These are phyloP conservation scores for Edolisoma coerulescens DNA, from an alignment of 2,113 vertebrate species.

Conservation along the genomic window DNA sequence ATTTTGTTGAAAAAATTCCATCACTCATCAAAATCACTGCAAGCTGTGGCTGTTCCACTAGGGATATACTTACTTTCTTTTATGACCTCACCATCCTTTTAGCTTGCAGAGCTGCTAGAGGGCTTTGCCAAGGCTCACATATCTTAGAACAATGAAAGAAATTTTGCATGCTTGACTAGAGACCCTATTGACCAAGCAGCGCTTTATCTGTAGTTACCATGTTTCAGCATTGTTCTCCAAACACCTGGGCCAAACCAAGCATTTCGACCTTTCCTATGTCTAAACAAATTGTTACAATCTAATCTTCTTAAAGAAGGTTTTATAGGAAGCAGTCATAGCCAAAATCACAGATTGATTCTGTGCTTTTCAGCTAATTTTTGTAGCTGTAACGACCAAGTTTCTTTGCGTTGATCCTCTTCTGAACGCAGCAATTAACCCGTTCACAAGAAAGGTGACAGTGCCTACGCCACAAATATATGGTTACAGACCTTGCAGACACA, in stretches of 20 bases:
- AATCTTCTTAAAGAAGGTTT: neutral
- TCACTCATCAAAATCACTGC: neutral
- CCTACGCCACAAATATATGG: neutral
- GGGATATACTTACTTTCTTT: neutral
- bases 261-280: conserved; percentile 12
- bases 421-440: neutral
- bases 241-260: conserved; percentile 54
- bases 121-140: neutral
- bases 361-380: neutral
- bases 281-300: neutral
- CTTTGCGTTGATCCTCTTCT: neutral
- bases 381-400: neutral
- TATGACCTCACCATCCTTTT: neutral
- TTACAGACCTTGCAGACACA: neutral
- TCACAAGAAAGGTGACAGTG: neutral
- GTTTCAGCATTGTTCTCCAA: conserved; percentile 33
- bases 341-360: neutral
- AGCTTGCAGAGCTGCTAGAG: neutral
- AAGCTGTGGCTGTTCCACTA: neutral
- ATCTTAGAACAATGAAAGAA: conserved; percentile 36
- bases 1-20: neutral
- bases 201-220: neutral
- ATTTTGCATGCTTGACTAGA: conserved; percentile 21
- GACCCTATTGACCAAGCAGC: neutral
- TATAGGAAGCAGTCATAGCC: neutral